Conservation (phyloP, 1,140 invertebrate species). For the Euura lappo region DNA sequence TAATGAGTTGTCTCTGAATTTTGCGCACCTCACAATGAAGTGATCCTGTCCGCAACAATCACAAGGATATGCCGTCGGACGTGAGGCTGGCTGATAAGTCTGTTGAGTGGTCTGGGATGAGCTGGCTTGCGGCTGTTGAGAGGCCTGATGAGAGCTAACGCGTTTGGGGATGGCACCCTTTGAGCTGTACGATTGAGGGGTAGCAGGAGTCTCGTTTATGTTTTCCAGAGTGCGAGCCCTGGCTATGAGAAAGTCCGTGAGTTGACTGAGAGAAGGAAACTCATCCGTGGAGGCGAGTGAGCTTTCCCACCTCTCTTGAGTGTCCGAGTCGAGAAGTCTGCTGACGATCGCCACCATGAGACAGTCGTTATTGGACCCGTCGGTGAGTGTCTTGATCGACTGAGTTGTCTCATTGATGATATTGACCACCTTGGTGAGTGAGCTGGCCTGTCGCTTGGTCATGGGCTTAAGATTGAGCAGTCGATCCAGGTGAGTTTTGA, state of each 20-base stretch:
- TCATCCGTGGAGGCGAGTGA: conserved; percentile 10
- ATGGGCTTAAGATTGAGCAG: neutral
- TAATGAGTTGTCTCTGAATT: neutral
- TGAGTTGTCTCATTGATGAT: neutral
- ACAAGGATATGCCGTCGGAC: neutral
- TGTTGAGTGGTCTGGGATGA: neutral
- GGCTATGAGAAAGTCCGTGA: conserved; percentile 4
- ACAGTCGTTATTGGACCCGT: neutral
- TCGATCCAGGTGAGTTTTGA: conserved; percentile 4
- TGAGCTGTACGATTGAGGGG: neutral
- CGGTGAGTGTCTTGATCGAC: neutral
- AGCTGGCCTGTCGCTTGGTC: neutral
- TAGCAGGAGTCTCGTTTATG: neutral
- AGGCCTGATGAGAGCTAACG: neutral
- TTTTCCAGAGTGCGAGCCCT: neutral
- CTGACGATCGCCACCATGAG: conserved; percentile 13
- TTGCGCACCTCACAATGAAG: too few species aligned
- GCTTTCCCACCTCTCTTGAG: conserved; percentile 17
- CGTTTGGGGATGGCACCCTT: neutral
- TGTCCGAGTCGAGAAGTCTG: conserved; percentile 9
- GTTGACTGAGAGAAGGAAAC: conserved; percentile 9
- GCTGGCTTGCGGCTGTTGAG: neutral
- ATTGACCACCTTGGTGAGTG: conserved; percentile 7
- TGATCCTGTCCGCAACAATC: conserved; percentile 12
- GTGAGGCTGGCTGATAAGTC: neutral